Evolutionary conservation across 2,797 vertebrate genomes (phyloP).

Genomic region (Fratercula arctica): DNA sequence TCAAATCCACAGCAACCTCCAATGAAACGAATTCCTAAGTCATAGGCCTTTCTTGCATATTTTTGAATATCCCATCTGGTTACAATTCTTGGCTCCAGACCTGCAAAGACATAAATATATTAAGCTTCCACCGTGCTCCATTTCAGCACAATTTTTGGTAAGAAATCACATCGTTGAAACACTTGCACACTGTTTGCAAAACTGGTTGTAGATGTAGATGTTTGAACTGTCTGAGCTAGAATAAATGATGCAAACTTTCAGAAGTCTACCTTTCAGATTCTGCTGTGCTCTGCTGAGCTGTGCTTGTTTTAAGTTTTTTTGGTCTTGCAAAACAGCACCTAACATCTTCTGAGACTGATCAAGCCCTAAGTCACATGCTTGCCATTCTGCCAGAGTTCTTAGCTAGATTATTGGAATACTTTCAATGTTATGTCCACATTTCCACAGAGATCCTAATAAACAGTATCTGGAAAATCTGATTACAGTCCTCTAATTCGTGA

Average conservation of each 20-base stretch:
- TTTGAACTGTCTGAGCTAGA: neutral
- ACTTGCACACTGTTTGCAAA: neutral
- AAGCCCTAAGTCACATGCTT: neutral
- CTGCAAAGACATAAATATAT: conserved; percentile 66
- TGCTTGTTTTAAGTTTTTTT: neutral
- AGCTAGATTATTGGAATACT: neutral
- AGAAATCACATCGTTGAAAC: neutral
- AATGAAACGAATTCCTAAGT: conserved; percentile 86
- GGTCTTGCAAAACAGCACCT: neutral
- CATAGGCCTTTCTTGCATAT: conserved; percentile 90
- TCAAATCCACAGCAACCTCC: conserved; percentile 95
- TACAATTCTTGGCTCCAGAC: conserved; percentile 88
- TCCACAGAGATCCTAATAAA: neutral
- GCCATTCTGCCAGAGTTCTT: neutral
- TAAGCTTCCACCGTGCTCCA: neutral
- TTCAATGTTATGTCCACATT: accelerated
- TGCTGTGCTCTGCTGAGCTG: neutral
- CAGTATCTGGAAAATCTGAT: neutral
- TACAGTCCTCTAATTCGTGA: neutral
- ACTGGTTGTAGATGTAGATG: neutral
- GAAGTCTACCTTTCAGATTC: neutral
- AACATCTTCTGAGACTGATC: neutral
- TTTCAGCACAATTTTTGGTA: neutral
- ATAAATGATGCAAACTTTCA: neutral
- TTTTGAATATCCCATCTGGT: conserved; percentile 93